Conservation (phyloP, 2,888 invertebrate species). For the Tetranychus piercei region DNA sequence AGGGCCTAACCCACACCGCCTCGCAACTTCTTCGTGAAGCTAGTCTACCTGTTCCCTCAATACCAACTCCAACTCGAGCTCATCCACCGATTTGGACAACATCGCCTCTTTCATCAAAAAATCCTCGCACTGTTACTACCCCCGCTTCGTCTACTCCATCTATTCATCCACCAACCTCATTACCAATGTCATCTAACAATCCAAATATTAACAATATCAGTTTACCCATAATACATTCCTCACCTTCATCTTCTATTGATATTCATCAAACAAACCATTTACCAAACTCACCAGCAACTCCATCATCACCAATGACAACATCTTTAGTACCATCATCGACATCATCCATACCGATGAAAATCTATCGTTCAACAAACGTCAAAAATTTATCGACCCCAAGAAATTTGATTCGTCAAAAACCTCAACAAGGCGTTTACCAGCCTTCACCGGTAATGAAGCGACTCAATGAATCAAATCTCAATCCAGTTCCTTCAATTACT, state of each 20-base stretch:
- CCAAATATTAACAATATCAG: slow-evolving; percentile 11
- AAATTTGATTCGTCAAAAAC: not conserved
- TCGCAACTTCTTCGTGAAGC: slow-evolving; percentile 56
- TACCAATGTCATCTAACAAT: not conserved
- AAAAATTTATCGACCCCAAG: not conserved
- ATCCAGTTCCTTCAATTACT: slow-evolving; percentile 41
- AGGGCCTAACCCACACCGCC: slow-evolving; percentile 57
- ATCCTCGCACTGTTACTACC: slow-evolving; percentile 15
- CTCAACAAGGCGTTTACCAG: not conserved
- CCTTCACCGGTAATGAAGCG: slow-evolving; percentile 10
- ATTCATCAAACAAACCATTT: not conserved
- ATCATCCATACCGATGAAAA: not conserved
- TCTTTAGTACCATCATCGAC: no score
- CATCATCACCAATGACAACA: not conserved
- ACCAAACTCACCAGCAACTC: slow-evolving; percentile 12
- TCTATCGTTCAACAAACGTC: not conserved
- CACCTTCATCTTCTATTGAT: not conserved
- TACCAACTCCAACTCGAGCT: slow-evolving; percentile 5
- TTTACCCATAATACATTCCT: slow-evolving; percentile 13
- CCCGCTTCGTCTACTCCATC: not conserved
- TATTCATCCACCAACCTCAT: not conserved
- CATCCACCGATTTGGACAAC: slow-evolving; percentile 11
- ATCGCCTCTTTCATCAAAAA: slow-evolving; percentile 7
- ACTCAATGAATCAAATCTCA: slow-evolving; percentile 6
- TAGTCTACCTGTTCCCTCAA: slow-evolving; percentile 29